phyloP scores from a whole-genome alignment of 2,113 vertebrate species.

The Laterallus jamaicensis region DNA sequence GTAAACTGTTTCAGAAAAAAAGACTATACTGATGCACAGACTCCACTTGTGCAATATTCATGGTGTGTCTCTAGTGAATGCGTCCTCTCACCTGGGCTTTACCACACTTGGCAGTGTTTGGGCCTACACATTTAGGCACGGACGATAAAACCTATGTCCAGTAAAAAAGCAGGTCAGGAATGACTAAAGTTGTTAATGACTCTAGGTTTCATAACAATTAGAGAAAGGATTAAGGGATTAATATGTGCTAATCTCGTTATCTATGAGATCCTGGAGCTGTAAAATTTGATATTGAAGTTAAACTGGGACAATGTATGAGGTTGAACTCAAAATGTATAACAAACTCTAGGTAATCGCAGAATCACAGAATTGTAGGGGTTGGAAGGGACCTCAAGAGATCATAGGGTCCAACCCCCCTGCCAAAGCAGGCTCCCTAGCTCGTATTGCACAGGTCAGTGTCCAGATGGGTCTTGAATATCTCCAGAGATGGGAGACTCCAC shows the following conservation, averaged over 20 bases:
- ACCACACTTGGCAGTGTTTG: not conserved
- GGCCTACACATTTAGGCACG: not conserved
- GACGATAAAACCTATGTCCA: not conserved
- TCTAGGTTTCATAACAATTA: constrained; percentile 30
- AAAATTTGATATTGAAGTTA: not conserved
- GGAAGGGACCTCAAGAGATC: no score
- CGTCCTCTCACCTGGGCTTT: not conserved
- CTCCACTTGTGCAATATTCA: not conserved
- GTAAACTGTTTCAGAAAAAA: not conserved
- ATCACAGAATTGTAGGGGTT: no score
- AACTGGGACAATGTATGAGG: not conserved
- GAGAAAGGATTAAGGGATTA: constrained; percentile 34
- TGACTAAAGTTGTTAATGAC: not conserved
- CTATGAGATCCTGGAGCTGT: not conserved
- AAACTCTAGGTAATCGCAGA: not conserved
- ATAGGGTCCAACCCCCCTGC: no score
- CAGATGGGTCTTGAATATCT: no score
- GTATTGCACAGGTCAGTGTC: no score
- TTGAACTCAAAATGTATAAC: not conserved
- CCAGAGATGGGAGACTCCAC: no score
- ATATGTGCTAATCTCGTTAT: constrained; percentile 31
- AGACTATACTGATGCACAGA: not conserved
- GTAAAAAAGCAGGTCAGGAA: not conserved
- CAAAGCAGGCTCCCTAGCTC: no score
- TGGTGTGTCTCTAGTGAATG: not conserved